Evolutionary conservation across 1,140 invertebrate species (phyloP).

Genomic region (Oncopodura yosiiana): DNA sequence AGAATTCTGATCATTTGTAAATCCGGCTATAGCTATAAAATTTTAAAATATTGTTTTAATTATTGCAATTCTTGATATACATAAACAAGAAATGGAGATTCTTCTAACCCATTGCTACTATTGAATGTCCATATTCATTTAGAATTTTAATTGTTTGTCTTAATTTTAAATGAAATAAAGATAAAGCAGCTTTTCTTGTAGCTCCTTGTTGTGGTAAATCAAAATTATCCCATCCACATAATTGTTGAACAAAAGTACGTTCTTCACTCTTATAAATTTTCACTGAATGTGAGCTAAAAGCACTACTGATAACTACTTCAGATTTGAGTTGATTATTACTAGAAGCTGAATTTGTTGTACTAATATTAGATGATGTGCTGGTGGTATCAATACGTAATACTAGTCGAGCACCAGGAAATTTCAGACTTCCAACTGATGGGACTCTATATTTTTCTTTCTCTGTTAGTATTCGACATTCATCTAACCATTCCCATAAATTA

Average conservation of each 20-base stretch:
- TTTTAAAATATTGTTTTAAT: not conserved
- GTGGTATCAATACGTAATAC: slow-evolving; percentile 40
- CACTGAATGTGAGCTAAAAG: slow-evolving; percentile 43
- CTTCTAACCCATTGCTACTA: slow-evolving; percentile 85
- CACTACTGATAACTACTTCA: slow-evolving; percentile 46
- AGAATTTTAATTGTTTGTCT: slow-evolving; percentile 74
- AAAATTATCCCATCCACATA: slow-evolving; percentile 65
- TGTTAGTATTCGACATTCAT: slow-evolving; percentile 57
- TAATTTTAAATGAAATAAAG: slow-evolving; percentile 79
- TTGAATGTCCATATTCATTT: slow-evolving; percentile 45
- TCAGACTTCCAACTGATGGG: slow-evolving; percentile 43
- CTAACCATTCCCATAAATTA: slow-evolving; percentile 64
- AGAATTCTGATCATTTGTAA: slow-evolving; percentile 66
- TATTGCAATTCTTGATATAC: not conserved
- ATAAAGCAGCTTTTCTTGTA: slow-evolving; percentile 76
- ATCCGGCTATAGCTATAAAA: slow-evolving; percentile 52
- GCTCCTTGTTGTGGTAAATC: slow-evolving; percentile 9
- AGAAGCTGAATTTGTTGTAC: slow-evolving; percentile 29
- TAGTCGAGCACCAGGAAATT: slow-evolving; percentile 56
- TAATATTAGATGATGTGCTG: too few relatives aligned
- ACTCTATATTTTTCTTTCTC: slow-evolving; percentile 52
- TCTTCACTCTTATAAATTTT: slow-evolving; percentile 55
- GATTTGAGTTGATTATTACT: slow-evolving; percentile 43
- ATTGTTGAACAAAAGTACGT: slow-evolving; percentile 62
- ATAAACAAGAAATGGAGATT: slow-evolving; percentile 62